Conservation (phyloP, 2,113 vertebrate species). For the Potamarius usumacintae region DNA sequence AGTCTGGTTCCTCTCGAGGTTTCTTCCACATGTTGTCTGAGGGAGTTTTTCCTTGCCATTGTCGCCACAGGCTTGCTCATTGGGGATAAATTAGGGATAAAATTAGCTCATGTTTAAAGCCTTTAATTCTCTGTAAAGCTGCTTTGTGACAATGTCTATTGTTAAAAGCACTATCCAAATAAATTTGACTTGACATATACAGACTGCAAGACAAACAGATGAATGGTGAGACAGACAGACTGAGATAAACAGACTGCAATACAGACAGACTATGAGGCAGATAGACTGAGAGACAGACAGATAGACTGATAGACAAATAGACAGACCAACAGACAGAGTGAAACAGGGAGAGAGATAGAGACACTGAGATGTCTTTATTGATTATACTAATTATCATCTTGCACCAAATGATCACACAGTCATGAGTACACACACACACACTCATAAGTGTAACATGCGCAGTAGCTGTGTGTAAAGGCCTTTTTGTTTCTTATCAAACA, state of each 20-base stretch:
- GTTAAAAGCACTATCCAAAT: too few species aligned
- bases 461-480: slow-evolving; percentile 13
- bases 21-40: too few species aligned
- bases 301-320: background rate
- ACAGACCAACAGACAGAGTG: background rate
- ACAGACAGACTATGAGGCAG: background rate
- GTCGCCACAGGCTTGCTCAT: too few species aligned
- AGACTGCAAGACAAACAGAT: background rate
- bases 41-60: too few species aligned
- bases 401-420: background rate
- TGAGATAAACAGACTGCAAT: background rate
- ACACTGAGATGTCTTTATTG: background rate
- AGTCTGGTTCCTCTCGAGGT: too few species aligned
- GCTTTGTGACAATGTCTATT: too few species aligned
- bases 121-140: too few species aligned
- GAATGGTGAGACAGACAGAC: background rate
- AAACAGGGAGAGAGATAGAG: background rate
- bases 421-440: background rate
- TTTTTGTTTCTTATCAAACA: slow-evolving; percentile 30
- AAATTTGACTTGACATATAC: background rate
- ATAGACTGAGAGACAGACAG: background rate
- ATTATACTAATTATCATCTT: background rate
- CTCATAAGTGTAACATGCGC: background rate
- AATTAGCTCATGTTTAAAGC: too few species aligned
- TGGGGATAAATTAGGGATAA: too few species aligned